Evolutionary conservation across 2,113 vertebrate species (phyloP), one percentile per base, ranked within the genome.

Genomic region (Empidonax alnorum): DNA sequence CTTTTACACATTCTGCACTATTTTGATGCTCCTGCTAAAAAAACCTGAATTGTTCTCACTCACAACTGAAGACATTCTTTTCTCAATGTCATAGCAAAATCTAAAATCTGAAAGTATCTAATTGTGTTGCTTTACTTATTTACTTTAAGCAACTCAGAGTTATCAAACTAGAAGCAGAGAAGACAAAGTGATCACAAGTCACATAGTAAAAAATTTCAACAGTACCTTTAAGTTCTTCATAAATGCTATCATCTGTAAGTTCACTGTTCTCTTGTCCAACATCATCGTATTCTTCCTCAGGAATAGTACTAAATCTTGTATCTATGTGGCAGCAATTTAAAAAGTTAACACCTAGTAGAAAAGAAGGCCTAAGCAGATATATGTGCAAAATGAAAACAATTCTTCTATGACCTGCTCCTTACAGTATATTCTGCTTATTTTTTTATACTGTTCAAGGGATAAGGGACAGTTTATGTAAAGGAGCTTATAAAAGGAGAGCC

Each of bases 191-290:
- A 73, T 58, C 35, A 22, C 33, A 89, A 47, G 33, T 37, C 62
- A 83, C 42, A 52, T 50, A 87, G 18, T 56, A 62, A 84, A 82
- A 86, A 68, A 90, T 4, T 39, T 53, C 19, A 94, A 65, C 89
- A 77, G 55, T 97, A 99, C 99, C 99, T 98, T 99, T 99, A 84
- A 99, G 98, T 91, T 98, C 98, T 97, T 99, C 99, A 86, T 99
- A 99, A 97, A 99, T 99, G 89, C 99, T 98, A 3, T 99, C 98
- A 59, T 98, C 98, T 7, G 73, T 91, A 2, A 82, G 90, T 33
- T 81, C 96, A 68, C 35, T 61, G 68, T 58, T 96, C 14, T 10
- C 59, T 41, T 95, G 63, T 42, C 95, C 98, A 46, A 99, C 98
- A 56, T 99, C 99, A 37, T 99, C 99, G 56, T 99, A 99, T 42